These are phyloP conservation scores for Anas georgica DNA, from an alignment of 2,797 vertebrate genomes.

Conservation along the genomic window DNA sequence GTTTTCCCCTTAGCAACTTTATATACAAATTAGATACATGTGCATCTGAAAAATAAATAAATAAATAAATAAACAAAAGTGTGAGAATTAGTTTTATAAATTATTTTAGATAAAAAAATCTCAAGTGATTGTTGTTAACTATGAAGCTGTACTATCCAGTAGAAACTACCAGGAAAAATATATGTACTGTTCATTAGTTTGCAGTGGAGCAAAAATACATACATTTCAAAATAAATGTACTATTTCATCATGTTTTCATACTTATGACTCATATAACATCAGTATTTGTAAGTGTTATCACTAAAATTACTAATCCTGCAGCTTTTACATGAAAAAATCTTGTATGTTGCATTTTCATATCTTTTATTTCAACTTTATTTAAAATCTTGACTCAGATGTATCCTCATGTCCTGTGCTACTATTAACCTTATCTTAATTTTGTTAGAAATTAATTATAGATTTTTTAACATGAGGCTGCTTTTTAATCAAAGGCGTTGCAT, in stretches of 20 bases:
- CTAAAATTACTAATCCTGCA: neutral
- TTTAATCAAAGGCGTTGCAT: neutral
- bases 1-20: conserved; percentile 63
- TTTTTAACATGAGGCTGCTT: neutral
- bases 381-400: neutral
- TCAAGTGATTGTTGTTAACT: neutral
- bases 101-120: neutral
- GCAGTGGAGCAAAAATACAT: neutral
- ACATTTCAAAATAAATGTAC: neutral
- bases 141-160: neutral
- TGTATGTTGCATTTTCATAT: neutral
- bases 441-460: neutral
- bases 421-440: neutral
- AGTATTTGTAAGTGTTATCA: neutral
- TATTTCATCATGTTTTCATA: neutral
- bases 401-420: neutral
- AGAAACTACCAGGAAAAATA: neutral
- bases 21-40: neutral
- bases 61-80: neutral
- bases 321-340: neutral
- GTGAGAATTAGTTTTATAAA: neutral
- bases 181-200: neutral
- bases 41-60: neutral
- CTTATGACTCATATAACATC: neutral
- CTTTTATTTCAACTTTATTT: neutral